These are phyloP conservation scores for Psettodes erumei DNA, from an alignment of 2,113 vertebrate species.

Conservation along the genomic window DNA sequence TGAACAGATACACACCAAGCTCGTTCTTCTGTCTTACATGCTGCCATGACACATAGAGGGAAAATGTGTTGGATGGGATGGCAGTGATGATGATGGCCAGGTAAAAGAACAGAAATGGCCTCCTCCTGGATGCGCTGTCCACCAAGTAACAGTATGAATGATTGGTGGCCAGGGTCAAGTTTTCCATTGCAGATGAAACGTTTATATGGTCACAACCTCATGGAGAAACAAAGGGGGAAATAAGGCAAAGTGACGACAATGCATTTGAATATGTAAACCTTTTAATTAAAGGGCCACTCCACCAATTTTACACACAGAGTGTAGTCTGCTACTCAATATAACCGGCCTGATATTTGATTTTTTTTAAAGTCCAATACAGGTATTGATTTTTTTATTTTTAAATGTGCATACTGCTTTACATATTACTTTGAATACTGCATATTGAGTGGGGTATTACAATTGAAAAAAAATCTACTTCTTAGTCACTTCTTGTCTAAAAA, in stretches of 20 bases:
- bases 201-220: conserved; percentile 23
- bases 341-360: too few relatives aligned
- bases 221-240: conserved; percentile 14
- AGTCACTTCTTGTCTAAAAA: too few relatives aligned
- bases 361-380: too few relatives aligned
- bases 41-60: conserved; percentile 85
- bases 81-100: conserved; percentile 81
- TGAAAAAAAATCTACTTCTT: too few relatives aligned
- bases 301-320: too few relatives aligned
- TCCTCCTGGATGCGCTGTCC: not conserved
- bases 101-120: conserved; percentile 83
- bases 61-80: conserved; percentile 86
- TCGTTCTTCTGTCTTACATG: conserved; percentile 88
- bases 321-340: too few relatives aligned
- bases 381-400: too few relatives aligned
- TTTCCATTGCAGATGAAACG: conserved; percentile 36
- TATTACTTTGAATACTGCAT: too few relatives aligned
- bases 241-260: not conserved
- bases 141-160: conserved; percentile 72
- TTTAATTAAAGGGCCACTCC: not conserved
- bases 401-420: too few relatives aligned
- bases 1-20: conserved; percentile 89
- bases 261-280: not conserved
- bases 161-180: conserved; percentile 56
- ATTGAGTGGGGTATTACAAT: too few relatives aligned